Evolutionary conservation across 2,113 vertebrate genomes (phyloP).

Genomic region (Myanophis thanlyinensis): DNA sequence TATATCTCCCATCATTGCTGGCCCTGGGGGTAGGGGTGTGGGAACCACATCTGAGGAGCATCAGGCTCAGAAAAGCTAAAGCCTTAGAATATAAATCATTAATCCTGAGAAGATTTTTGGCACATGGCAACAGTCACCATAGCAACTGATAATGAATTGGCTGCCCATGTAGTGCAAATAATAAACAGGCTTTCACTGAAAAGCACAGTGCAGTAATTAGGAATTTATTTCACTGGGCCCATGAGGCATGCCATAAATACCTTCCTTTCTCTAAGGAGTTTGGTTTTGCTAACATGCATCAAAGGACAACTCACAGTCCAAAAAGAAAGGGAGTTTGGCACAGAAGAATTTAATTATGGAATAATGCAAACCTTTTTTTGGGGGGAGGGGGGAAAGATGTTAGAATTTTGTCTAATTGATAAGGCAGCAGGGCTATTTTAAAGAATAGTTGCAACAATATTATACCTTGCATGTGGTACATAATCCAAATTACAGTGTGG

Average conservation of each 20-base stretch:
- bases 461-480: no score
- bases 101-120: background rate
- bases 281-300: background rate
- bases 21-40: background rate
- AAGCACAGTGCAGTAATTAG: background rate
- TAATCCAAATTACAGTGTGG: background rate
- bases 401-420: background rate
- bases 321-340: background rate
- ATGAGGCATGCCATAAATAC: background rate
- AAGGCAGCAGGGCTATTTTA: background rate
- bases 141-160: constrained; percentile 14
- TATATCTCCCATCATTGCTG: background rate
- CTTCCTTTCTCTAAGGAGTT: background rate
- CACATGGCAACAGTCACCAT: constrained; percentile 9
- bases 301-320: background rate
- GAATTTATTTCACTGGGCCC: background rate
- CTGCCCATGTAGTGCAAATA: constrained; percentile 6
- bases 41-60: background rate
- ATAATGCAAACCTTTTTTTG: background rate
- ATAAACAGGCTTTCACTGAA: background rate
- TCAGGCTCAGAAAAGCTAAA: background rate
- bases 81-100: background rate
- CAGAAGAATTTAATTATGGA: background rate
- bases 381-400: background rate
- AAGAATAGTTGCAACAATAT: background rate